A percentile compares a stretch with the other conserved stretches of the same genome.
Evolutionary conservation across 2,113 vertebrate genomes (phyloP).

Genomic region (Geothlypis trichas): DNA sequence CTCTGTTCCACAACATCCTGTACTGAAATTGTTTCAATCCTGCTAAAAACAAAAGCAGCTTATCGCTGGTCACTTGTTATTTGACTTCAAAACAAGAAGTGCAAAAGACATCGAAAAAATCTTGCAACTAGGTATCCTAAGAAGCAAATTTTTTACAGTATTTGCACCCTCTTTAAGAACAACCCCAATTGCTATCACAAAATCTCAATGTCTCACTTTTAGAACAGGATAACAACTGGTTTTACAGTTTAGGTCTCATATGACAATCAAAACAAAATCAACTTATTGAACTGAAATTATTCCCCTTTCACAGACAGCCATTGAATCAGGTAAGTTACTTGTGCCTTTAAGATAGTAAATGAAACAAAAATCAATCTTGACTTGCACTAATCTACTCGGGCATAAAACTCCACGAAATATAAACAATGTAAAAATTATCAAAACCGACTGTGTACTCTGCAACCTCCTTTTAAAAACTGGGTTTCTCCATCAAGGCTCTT

Average conservation of each 20-base stretch:
- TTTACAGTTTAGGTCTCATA: background rate
- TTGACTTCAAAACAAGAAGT: background rate
- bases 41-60: background rate
- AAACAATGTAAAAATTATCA: background rate
- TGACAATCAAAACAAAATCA: background rate
- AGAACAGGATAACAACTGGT: background rate
- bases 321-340: background rate
- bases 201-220: background rate
- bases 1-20: background rate
- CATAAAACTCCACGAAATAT: background rate
- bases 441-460: background rate
- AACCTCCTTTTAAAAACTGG: background rate
- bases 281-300: background rate
- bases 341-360: background rate
- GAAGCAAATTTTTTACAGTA: background rate
- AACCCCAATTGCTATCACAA: rapidly evolving
- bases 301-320: background rate
- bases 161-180: background rate
- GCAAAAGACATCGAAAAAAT: background rate
- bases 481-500: background rate
- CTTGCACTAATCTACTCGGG: background rate
- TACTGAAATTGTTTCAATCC: background rate
- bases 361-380: background rate
- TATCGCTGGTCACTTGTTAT: background rate
- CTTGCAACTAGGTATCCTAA: background rate